Percentiles rank a stretch among this genome's conserved stretches.
phyloP scores from a whole-genome alignment of 2,888 invertebrate genomes.

The Cinara cedri region DNA sequence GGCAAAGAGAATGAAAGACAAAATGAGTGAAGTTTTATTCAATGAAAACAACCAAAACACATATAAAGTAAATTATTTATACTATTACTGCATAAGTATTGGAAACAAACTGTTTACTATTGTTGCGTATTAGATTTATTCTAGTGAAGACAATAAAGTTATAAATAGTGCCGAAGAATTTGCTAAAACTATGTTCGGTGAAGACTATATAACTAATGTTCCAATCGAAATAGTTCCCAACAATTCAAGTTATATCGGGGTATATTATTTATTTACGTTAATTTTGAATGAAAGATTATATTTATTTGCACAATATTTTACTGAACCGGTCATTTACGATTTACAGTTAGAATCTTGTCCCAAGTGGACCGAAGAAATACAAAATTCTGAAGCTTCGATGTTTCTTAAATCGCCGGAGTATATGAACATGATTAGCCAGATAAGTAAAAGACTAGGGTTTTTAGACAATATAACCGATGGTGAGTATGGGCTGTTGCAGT shows the following conservation, averaged over 20 bases:
- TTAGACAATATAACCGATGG: constrained; percentile 48
- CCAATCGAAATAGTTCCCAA: constrained; percentile 16
- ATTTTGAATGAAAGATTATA: background rate
- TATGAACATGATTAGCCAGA: constrained; percentile 31
- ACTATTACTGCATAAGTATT: background rate
- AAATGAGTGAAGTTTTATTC: constrained; percentile 31
- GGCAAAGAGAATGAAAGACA: constrained; percentile 41
- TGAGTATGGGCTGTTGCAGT: background rate
- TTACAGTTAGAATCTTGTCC: constrained; percentile 39
- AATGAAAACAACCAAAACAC: constrained; percentile 36
- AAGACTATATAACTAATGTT: constrained; percentile 12
- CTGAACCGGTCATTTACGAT: background rate
- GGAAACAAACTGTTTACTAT: background rate
- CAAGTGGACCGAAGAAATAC: background rate
- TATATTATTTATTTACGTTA: background rate
- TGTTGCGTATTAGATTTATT: constrained; percentile 7
- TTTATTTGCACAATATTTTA: background rate
- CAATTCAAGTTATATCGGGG: constrained; percentile 48
- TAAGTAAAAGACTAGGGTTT: constrained; percentile 44
- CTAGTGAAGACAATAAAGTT: constrained; percentile 42
- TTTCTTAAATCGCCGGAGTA: constrained; percentile 40
- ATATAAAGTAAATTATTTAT: constrained; percentile 26
- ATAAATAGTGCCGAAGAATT: constrained; percentile 53
- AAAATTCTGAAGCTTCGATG: background rate
- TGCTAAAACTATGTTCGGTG: constrained; percentile 38